Evolutionary conservation across 2,888 invertebrate species (phyloP), one percentile per base, ranked within the genome.

Genomic region (Ophion ellenae): DNA sequence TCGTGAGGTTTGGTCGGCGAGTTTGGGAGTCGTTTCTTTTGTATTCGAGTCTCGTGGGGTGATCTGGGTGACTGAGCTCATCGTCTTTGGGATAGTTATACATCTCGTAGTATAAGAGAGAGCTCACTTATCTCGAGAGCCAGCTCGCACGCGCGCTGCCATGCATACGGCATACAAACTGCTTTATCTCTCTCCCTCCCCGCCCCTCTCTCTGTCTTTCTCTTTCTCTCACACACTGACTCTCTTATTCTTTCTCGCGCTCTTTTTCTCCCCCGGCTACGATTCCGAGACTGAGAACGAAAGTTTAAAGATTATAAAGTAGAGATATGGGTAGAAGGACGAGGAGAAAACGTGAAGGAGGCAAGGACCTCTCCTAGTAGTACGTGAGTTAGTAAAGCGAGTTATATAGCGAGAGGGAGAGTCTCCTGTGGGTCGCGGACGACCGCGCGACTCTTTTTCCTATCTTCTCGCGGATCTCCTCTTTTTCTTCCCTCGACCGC

Each of bases 271-370:
- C 63, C 63, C 47, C n/a, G 53, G 76, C 83, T 81, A 53, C 53
- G 81, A 83, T 83, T 73, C 69, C 76, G 77, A 69, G 78, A 83
- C 83, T 64, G 78, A 83, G 83, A 83, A 81, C 77, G 86, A 86
- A 83, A 83, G 86, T 86, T 86, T 75, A 63, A 77, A 86, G 86
- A 86, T 86, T 86, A 83, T 66, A 74, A 81, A 81, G 77, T 59
- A 3, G 73, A 80, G 86, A 86, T 86, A 85, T 45, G 32, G 61
- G 67, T 71, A 59, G 69, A 64, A 69, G 83, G 74, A 70, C 57
- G 76, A 67, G 67, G 20, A 69, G 66, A 57, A 69, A 74, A 61
- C 61, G 61, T 47, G 71, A 78, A 75, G 75, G 75, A 81, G 64
- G 69, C 67, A 82, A 83, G 75, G 84, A 84, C 81, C 81, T 81